Conservation (phyloP, 2,888 invertebrate genomes). For the Amiota communis region DNA sequence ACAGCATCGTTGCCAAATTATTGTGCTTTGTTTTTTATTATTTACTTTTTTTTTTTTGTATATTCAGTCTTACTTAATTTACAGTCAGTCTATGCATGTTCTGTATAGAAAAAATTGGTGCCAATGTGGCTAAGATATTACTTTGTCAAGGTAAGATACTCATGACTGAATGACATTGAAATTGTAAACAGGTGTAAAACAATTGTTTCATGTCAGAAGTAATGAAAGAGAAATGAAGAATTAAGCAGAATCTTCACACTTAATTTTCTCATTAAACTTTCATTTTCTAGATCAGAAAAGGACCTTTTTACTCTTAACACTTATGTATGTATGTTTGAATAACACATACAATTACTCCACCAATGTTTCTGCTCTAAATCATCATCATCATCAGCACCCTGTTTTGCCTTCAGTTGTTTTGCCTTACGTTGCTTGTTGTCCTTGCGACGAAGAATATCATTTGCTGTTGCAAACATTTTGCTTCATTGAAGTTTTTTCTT, state of each 20-base stretch:
- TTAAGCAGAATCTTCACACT: not conserved
- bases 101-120: conserved; percentile 35
- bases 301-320: not conserved
- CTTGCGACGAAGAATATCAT: conserved; percentile 50
- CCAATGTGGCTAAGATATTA: conserved; percentile 51
- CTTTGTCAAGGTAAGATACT: conserved; percentile 43
- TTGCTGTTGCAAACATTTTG: conserved; percentile 61
- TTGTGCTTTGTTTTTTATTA: conserved; percentile 21
- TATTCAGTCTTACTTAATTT: conserved; percentile 57
- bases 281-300: not conserved
- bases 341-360: conserved; percentile 65
- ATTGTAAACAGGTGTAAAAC: conserved; percentile 10
- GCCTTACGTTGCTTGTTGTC: conserved; percentile 42
- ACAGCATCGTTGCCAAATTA: conserved; percentile 45
- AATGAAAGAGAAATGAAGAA: conserved; percentile 28
- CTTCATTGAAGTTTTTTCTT: conserved; percentile 8
- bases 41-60: conserved; percentile 31
- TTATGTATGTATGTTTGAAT: not conserved
- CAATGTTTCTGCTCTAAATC: conserved; percentile 48
- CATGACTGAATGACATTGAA: not conserved
- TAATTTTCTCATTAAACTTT: conserved; percentile 34
- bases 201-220: not conserved
- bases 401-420: conserved; percentile 47
- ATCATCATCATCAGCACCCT: conserved; percentile 28
- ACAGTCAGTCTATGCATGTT: conserved; percentile 42